Conservation (phyloP, 2,113 vertebrate species). For the Miniopterus natalensis region DNA sequence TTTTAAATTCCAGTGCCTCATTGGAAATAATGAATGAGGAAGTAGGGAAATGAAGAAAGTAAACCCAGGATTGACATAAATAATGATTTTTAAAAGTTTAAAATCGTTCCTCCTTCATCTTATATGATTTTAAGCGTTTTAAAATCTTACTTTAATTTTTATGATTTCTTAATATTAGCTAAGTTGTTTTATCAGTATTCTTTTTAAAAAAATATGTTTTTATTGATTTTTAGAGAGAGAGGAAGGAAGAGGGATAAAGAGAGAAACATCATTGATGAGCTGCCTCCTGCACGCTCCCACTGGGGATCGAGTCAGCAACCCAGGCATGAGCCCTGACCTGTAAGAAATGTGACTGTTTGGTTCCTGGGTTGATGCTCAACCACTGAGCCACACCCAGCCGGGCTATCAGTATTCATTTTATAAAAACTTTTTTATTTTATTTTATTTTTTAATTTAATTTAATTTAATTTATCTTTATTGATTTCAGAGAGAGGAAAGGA, state of each 20-base stretch:
- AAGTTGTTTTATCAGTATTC: background rate
- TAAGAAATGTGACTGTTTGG: no score
- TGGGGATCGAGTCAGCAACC: no score
- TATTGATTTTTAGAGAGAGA: no score
- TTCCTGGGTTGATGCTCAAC: no score
- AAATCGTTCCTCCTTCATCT: background rate
- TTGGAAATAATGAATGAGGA: slow-evolving; percentile 34
- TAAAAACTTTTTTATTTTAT: background rate
- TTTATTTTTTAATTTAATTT: no score
- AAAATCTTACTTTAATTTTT: background rate
- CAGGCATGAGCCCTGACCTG: no score
- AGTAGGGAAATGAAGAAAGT: background rate
- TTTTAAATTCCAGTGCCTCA: slow-evolving; percentile 17
- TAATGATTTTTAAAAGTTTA: background rate
- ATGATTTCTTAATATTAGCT: slow-evolving; percentile 49
- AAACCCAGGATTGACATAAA: background rate
- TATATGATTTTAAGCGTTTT: slow-evolving; percentile 50
- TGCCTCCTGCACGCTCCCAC: no score
- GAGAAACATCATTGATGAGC: no score
- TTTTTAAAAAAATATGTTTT: background rate
- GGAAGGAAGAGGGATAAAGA: no score
- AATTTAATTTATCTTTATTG: no score
- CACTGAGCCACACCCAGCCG: no score
- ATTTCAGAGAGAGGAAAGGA: no score
- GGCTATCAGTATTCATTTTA: background rate